Percentiles rank a stretch among this genome's conserved stretches.
These are phyloP conservation scores for Dermochelys coriacea DNA, from an alignment of 2,797 vertebrate genomes.

Conservation along the genomic window DNA sequence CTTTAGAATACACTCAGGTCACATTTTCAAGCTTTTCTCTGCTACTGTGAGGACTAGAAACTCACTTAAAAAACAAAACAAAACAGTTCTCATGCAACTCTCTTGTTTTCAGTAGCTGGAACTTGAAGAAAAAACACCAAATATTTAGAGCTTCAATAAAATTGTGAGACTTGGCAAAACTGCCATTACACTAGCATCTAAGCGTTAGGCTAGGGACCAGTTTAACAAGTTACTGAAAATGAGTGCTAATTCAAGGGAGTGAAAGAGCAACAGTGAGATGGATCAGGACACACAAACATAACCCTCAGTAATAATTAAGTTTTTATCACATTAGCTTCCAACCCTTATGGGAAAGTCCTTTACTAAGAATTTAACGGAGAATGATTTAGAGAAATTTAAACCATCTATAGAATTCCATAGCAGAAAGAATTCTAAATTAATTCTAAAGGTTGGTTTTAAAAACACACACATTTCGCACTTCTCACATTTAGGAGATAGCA, in stretches of 20 bases:
- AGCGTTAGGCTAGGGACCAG: not conserved
- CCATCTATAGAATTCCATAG: not conserved
- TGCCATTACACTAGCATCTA: not conserved
- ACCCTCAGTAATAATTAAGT: not conserved
- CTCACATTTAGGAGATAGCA: not conserved
- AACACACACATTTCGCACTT: not conserved
- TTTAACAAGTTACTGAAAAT: not conserved
- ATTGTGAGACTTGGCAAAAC: not conserved
- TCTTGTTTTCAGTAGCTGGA: slow-evolving; percentile 8
- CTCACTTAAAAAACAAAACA: not conserved
- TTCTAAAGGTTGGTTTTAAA: not conserved
- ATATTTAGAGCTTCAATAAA: not conserved
- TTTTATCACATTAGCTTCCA: not conserved
- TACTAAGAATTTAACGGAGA: not conserved
- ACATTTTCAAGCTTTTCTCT: not conserved
- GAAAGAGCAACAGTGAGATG: not conserved
- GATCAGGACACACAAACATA: not conserved
- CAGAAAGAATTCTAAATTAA: not conserved
- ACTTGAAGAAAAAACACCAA: not conserved
- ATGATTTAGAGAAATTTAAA: not conserved
- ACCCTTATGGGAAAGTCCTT: not conserved
- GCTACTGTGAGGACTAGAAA: not conserved
- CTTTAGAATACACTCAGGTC: not conserved
- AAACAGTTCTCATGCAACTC: not conserved
- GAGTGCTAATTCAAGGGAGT: not conserved